Base-by-base conservation (phyloP, 2,113 vertebrate genomes). In the Rhadina sibilatrix region DNA sequence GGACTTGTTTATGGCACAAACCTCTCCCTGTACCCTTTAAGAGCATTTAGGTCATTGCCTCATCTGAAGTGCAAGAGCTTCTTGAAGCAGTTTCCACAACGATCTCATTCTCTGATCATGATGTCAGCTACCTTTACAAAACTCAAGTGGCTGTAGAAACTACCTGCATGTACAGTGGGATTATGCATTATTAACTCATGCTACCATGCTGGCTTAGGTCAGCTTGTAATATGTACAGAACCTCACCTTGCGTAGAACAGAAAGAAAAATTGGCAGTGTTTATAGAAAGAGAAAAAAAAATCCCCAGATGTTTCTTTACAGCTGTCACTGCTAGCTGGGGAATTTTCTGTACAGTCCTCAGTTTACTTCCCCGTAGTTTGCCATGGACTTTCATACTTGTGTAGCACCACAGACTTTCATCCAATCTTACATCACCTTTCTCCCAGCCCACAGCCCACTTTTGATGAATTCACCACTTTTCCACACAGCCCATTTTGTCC, bases 1-100 rank as follows among this genome's bases (percentile, higher is more conserved):
- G 0, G 20, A 71, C 22, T 83, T 68, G 22, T 59, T 87, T 91
- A 76, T 31, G 31, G 53, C 28, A 79, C 57, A 79, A 63, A 40
- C n/a, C n/a, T 5, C 61, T 91, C 91, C 70, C 28, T 61, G 57
- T 68, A 71, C 70, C 38, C 40, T 91, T 82, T 38, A 56, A 82
- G 40, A 82, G 5, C 65, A 61, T 68, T 94, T 91, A 89, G 83
- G 74, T 93, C 91, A 93, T 87, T 91, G 81, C 91, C 27, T 87
- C 31, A 38, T 40, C 38, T 66, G 54, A 93, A 92, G 54, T 54
- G 5, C 46, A 69, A 91, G 77, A 92, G 52, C 20, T 75, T 83
- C 84, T 82, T 79, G 70, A 87, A 83, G 35, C 31, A 77, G 33
- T 83, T 93, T 92, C 47, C 52, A 70, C 59, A 72, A 50, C 77